Conservation (phyloP, 92 coral and sea anemone genomes). For the Ricordea florida region DNA sequence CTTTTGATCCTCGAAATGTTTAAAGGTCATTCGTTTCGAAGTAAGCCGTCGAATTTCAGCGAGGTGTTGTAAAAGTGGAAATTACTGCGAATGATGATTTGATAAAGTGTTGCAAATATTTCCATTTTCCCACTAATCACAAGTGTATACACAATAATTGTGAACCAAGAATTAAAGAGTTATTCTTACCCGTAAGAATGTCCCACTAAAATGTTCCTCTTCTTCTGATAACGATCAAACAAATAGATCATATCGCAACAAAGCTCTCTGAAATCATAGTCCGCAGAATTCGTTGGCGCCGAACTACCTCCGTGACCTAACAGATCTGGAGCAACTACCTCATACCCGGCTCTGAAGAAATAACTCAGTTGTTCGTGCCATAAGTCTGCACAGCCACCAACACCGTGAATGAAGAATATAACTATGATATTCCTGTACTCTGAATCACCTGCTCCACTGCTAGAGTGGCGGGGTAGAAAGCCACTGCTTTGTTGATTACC, state of each 20-base stretch:
- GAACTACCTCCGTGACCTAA: constrained; percentile 95
- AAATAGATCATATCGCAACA: constrained; percentile 72
- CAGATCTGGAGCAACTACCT: constrained; percentile 91
- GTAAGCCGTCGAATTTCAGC: too few relatives aligned
- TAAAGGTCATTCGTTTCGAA: too few relatives aligned
- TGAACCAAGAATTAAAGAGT: too few relatives aligned
- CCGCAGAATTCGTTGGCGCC: constrained; percentile 70
- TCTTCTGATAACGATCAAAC: constrained; percentile 92
- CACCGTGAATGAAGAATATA: constrained; percentile 93
- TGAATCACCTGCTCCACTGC: constrained; percentile 6
- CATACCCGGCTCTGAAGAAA: constrained; percentile 86
- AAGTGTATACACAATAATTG: too few relatives aligned
- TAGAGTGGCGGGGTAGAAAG: background rate
- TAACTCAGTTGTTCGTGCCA: constrained; percentile 91
- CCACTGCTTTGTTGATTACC: constrained; percentile 10
- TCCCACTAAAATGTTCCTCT: constrained; percentile 89
- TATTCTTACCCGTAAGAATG: constrained; percentile 99
- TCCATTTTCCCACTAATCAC: too few relatives aligned
- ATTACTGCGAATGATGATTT: too few relatives aligned
- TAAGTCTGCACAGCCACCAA: constrained; percentile 93
- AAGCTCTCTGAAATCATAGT: constrained; percentile 83
- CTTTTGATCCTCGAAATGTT: too few relatives aligned
- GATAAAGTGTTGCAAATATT: too few relatives aligned
- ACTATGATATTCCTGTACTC: constrained; percentile 65
- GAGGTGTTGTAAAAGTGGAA: too few relatives aligned